Base-by-base conservation (phyloP, 2,888 invertebrate species). In the Papilio demoleus region DNA sequence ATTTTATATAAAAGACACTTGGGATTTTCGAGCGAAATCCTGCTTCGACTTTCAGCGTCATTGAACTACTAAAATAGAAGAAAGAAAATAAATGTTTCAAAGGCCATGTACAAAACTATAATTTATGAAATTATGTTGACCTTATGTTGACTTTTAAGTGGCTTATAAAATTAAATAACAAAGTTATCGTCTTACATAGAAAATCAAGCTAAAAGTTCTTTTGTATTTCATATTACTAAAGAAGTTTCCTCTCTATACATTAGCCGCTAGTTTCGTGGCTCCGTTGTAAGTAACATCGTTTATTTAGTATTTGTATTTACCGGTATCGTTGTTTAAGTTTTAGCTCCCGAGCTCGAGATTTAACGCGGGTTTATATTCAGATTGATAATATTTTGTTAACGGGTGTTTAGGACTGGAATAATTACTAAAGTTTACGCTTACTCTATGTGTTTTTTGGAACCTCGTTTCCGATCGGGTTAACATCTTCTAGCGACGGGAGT, bases 281-380 rank as follows among this genome's bases (percentile, higher is more conserved):
- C n/a, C 63, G 72, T 36, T 72, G 38, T 40, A 50, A 74, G 72
- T 67, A 73, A 74, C 71, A 73, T 76, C 74, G 76, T 79, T 76
- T 80, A 81, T 81, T 81, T 80, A 78, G 77, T 80, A 78, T 81
- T 75, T 74, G 79, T 84, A 81, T 83, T 85, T 80, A 77, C 81
- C 74, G 74, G 78, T 83, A 81, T 82, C 83, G 82, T 81, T 78
- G 81, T 81, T 84, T 80, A 81, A 80, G 81, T 80, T 80, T 75
- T 67, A 71, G 68, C 70, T 72, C 70, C 71, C 72, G 72, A 71
- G 70, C 75, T 71, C 70, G 74, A 78, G 77, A 78, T 75, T 76
- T 76, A 76, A 71, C 74, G 61, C 67, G 67, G 66, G 72, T 75
- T 77, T 75, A 72, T 67, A 38, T 60, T 56, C 17, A 42, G 38